Evolutionary conservation across 2,113 vertebrate genomes (phyloP).

Genomic region (Protobothrops mucrosquamatus): DNA sequence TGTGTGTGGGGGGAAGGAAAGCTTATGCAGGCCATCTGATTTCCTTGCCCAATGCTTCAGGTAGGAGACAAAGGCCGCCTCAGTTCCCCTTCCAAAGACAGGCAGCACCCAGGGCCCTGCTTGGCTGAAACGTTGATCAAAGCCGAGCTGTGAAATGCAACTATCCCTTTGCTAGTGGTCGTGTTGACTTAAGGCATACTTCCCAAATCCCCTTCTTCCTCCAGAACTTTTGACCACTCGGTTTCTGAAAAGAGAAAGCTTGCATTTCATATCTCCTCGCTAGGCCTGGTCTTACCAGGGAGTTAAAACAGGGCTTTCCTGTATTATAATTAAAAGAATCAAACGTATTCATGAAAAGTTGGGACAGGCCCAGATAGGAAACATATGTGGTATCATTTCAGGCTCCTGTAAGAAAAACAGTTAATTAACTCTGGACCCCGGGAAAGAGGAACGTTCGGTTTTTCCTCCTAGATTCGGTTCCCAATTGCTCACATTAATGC

Average conservation of each 20-base stretch:
- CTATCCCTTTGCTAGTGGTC: constrained; percentile 72
- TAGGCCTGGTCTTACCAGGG: constrained; percentile 34
- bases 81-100: constrained; percentile 74
- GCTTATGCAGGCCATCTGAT: constrained; percentile 64
- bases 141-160: constrained; percentile 75
- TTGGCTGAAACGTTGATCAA: constrained; percentile 79
- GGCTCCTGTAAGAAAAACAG: constrained; percentile 24
- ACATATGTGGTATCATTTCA: constrained; percentile 7
- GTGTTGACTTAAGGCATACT: constrained; percentile 79
- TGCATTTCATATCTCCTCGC: constrained; percentile 62
- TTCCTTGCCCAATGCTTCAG: constrained; percentile 69
- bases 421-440: constrained; percentile 36
- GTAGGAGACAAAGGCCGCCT: constrained; percentile 78
- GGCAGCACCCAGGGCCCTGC: constrained; percentile 68
- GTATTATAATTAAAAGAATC: constrained; percentile 63
- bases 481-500: constrained; percentile 64
- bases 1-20: constrained; percentile 26
- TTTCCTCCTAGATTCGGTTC: constrained; percentile 51
- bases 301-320: constrained; percentile 57
- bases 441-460: rapidly evolving
- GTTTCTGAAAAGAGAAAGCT: constrained; percentile 47
- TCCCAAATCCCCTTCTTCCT: constrained; percentile 75
- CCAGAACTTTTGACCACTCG: constrained; percentile 70
- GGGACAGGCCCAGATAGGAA: constrained; percentile 22
- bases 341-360: constrained; percentile 45